A percentile compares a stretch with the other conserved stretches of the same genome.
Conservation (phyloP, 2,113 vertebrate species). For the Canis aureus region DNA sequence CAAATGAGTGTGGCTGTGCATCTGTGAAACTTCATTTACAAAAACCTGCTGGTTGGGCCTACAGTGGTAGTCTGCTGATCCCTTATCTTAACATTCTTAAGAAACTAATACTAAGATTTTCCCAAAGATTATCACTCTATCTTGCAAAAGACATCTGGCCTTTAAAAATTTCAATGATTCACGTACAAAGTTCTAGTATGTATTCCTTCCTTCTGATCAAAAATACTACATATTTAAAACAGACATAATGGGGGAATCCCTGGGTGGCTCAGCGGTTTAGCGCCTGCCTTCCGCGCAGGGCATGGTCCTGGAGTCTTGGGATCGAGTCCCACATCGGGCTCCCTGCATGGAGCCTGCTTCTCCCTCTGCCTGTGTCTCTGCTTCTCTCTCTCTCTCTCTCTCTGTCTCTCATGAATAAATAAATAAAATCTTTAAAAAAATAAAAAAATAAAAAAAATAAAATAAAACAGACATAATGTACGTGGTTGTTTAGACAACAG, state of each 20-base stretch:
- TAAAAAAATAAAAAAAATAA: no score
- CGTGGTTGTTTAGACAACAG: background rate
- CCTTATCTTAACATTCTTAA: background rate
- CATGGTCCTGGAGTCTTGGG: no score
- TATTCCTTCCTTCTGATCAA: background rate
- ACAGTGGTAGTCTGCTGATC: background rate
- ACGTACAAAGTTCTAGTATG: fast-evolving
- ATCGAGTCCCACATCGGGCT: no score
- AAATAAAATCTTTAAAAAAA: no score
- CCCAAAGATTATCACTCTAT: background rate
- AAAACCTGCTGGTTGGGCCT: fast-evolving
- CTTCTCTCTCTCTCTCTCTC: no score
- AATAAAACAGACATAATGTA: background rate
- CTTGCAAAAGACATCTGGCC: background rate
- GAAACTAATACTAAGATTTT: background rate
- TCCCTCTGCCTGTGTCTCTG: no score
- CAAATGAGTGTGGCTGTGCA: background rate
- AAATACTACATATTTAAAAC: background rate
- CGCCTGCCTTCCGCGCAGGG: no score
- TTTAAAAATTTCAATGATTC: background rate
- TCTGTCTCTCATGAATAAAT: no score
- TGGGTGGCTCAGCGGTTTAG: no score
- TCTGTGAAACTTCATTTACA: background rate
- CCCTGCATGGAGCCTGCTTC: no score
- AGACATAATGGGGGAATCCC: background rate